A percentile compares a stretch with the other conserved stretches of the same genome.
Evolutionary conservation across 2,797 vertebrate species (phyloP).

Genomic region (Crenichthys baileyi): DNA sequence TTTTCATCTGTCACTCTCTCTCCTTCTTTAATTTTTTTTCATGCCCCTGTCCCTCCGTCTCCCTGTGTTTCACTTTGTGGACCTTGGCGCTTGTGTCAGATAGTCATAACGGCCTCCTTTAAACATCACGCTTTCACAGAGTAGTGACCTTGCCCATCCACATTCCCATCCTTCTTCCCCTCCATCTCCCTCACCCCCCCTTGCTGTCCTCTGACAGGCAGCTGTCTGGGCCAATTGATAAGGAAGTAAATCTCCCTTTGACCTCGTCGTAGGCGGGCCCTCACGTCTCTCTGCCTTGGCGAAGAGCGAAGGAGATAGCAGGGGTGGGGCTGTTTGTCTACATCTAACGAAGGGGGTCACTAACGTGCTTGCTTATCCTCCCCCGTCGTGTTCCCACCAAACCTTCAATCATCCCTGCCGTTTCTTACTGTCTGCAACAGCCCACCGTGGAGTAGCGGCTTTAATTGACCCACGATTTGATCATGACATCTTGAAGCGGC

Average conservation of each 20-base stretch:
- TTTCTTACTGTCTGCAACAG: constrained; percentile 13
- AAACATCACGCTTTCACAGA: constrained; percentile 61
- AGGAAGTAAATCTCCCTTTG: constrained; percentile 57
- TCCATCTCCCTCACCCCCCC: constrained; percentile 19
- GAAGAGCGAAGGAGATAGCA: background rate
- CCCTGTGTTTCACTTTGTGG: constrained; percentile 48
- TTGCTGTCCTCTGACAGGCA: constrained; percentile 56
- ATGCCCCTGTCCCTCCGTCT: constrained; percentile 32
- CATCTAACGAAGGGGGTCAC: constrained; percentile 24
- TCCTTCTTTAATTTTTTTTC: constrained; percentile 6
- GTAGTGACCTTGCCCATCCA: constrained; percentile 70
- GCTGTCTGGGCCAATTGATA: constrained; percentile 58
- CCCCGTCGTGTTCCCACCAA: constrained; percentile 20
- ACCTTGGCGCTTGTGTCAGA: constrained; percentile 68
- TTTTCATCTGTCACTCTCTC: constrained; percentile 59
- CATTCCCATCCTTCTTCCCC: constrained; percentile 50
- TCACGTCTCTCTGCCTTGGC: constrained; percentile 17
- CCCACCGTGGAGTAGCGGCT: constrained; percentile 13
- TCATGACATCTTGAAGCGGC: constrained; percentile 33
- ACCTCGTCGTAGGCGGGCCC: constrained; percentile 57
- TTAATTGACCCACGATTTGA: constrained; percentile 44
- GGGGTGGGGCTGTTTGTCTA: constrained; percentile 56
- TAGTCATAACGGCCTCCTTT: constrained; percentile 58
- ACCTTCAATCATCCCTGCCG: constrained; percentile 28
- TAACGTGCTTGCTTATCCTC: constrained; percentile 12